Percentiles rank a stretch among this genome's conserved stretches.
phyloP scores from a whole-genome alignment of 2,888 invertebrate species.

The Brachyptera putata region DNA sequence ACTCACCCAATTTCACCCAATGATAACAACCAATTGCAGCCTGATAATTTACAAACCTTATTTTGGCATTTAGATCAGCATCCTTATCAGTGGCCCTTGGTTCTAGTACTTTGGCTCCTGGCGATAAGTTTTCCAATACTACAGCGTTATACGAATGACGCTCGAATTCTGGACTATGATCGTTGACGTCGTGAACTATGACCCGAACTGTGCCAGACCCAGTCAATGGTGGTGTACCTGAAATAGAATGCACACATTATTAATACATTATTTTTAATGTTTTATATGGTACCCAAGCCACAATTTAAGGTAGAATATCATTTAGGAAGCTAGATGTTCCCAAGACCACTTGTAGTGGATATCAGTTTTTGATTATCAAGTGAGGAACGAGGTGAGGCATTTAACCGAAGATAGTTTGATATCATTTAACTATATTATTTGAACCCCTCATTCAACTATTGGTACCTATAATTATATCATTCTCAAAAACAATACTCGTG shows the following conservation, averaged over 20 bases:
- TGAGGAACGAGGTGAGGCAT: too few species aligned
- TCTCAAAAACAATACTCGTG: too few species aligned
- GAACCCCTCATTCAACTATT: too few species aligned
- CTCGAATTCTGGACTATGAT: conserved; percentile 85
- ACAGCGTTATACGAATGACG: conserved; percentile 72
- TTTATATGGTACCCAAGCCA: too few species aligned
- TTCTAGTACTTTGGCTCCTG: conserved; percentile 71
- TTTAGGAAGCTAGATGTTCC: too few species aligned
- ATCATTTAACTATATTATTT: too few species aligned
- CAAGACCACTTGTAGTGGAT: too few species aligned
- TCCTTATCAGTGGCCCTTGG: conserved; percentile 80
- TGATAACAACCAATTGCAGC: not conserved
- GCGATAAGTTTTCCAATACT: conserved; percentile 77
- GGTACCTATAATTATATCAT: too few species aligned
- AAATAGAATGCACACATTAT: conserved; percentile 41
- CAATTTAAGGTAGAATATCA: too few species aligned
- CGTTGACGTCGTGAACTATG: conserved; percentile 90
- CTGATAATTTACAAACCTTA: conserved; percentile 50
- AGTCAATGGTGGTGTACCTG: conserved; percentile 87
- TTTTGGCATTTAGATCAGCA: conserved; percentile 77
- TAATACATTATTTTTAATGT: too few species aligned
- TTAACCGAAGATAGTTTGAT: too few species aligned
- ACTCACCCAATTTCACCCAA: not conserved
- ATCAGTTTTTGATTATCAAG: too few species aligned
- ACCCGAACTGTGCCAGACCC: conserved; percentile 88